A percentile compares a stretch with the other conserved stretches of the same genome.
Evolutionary conservation across 2,888 invertebrate species (phyloP).

Genomic region (Leptopilina myrica): DNA sequence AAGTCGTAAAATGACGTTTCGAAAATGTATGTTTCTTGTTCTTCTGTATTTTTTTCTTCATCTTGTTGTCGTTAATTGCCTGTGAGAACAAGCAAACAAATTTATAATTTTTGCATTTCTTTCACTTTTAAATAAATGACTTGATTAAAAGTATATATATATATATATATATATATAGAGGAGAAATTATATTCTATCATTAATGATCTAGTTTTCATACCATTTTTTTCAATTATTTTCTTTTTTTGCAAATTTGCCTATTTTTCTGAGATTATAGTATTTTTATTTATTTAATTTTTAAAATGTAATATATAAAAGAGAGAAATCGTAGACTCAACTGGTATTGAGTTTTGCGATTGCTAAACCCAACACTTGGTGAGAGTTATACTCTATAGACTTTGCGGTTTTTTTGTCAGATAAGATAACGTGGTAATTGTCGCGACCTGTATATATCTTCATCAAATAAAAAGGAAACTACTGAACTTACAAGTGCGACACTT

Average conservation of each 20-base stretch:
- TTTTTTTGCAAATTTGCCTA: no score
- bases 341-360: constrained; percentile 4
- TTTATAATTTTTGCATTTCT: not conserved
- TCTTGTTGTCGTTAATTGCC: constrained; percentile 29
- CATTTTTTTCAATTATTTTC: no score
- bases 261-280: no score
- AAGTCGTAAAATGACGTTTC: constrained; percentile 32
- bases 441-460: not conserved
- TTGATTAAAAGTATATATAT: not conserved
- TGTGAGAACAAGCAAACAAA: not conserved
- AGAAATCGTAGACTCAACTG: not conserved
- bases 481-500: not conserved
- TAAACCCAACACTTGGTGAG: constrained; percentile 7
- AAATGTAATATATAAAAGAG: not conserved
- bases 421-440: constrained; percentile 14
- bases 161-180: not conserved
- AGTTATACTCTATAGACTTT: not conserved
- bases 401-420: constrained; percentile 13
- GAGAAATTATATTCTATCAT: no score
- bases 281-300: no score
- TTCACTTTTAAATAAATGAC: no score
- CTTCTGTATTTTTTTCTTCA: constrained; percentile 30
- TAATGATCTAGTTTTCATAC: no score
- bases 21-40: constrained; percentile 27
- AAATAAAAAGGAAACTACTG: not conserved